Percentiles rank a stretch among this genome's conserved stretches.
These are phyloP conservation scores for Chaetops frenatus DNA, from an alignment of 2,113 vertebrate species.

Conservation along the genomic window DNA sequence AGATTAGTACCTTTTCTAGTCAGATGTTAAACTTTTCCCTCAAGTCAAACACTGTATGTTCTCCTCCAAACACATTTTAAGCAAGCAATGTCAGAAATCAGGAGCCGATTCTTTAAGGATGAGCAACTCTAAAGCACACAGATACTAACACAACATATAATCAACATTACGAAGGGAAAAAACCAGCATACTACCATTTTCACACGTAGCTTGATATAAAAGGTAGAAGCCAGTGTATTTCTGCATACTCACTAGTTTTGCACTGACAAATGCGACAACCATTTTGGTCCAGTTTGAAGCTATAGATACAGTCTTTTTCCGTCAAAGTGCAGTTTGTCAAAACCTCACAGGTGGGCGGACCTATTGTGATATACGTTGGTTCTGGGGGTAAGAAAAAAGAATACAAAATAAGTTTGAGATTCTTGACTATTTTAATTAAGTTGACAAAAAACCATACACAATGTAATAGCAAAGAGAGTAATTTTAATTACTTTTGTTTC, in stretches of 20 bases:
- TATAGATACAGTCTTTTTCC: conserved; percentile 79
- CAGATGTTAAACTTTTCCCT: not conserved
- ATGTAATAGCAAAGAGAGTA: not conserved
- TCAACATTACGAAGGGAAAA: not conserved
- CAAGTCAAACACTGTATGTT: not conserved
- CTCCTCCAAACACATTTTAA: not conserved
- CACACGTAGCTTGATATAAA: not conserved
- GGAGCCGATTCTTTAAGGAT: not conserved
- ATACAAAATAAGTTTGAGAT: not conserved
- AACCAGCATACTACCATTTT: not conserved
- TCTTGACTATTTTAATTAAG: not conserved
- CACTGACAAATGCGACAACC: conserved; percentile 85
- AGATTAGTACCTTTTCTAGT: not conserved
- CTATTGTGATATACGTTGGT: conserved; percentile 87
- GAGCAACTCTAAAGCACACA: not conserved
- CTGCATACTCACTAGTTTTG: conserved; percentile 80
- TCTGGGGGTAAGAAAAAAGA: conserved; percentile 63
- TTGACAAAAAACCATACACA: not conserved
- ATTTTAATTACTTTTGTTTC: not conserved
- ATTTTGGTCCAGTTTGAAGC: conserved; percentile 77
- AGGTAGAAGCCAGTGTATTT: not conserved
- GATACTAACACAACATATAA: not conserved
- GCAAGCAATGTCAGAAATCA: not conserved
- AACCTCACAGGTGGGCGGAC: conserved; percentile 77
- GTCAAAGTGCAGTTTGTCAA: conserved; percentile 80